Percentiles rank a stretch among this genome's conserved stretches.
Evolutionary conservation across 2,888 invertebrate species (phyloP).

Genomic region (Opisthograptis luteolata): DNA sequence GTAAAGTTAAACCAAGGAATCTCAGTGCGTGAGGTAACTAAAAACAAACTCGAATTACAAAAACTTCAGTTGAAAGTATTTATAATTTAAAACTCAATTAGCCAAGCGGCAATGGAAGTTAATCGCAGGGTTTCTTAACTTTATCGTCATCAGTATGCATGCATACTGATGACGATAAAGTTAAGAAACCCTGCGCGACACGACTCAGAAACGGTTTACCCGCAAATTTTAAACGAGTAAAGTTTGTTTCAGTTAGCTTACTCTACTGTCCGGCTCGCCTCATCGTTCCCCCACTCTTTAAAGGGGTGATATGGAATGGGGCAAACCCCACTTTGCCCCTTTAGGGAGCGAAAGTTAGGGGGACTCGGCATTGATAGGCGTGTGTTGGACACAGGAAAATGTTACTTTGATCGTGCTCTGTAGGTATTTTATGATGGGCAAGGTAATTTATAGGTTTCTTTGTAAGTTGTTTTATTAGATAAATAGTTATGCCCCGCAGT

Average conservation of each 20-base stretch:
- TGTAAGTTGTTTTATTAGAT: slow-evolving; percentile 27
- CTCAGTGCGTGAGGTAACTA: slow-evolving; percentile 17
- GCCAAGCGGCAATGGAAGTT: slow-evolving; percentile 62
- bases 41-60: slow-evolving; percentile 18
- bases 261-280: slow-evolving; percentile 69
- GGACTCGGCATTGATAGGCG: slow-evolving; percentile 60
- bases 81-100: slow-evolving; percentile 65
- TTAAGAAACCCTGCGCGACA: too few relatives aligned
- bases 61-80: slow-evolving; percentile 36
- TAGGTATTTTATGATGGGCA: slow-evolving; percentile 55
- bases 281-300: slow-evolving; percentile 27
- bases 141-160: slow-evolving; percentile 64
- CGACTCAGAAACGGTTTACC: slow-evolving; percentile 62
- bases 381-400: slow-evolving; percentile 63
- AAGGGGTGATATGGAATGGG: slow-evolving; percentile 10
- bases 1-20: slow-evolving; percentile 6
- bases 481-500: slow-evolving; percentile 17
- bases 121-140: slow-evolving; percentile 62
- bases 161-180: too few relatives aligned
- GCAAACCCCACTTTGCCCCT: slow-evolving; percentile 23
- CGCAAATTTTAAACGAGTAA: slow-evolving; percentile 84
- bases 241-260: slow-evolving; percentile 78
- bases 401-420: slow-evolving; percentile 57
- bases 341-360: slow-evolving; percentile 27
- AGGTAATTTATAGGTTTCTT: slow-evolving; percentile 41